Evolutionary conservation across 2,113 vertebrate species (phyloP).

Genomic region (Corythornis cristatus): DNA sequence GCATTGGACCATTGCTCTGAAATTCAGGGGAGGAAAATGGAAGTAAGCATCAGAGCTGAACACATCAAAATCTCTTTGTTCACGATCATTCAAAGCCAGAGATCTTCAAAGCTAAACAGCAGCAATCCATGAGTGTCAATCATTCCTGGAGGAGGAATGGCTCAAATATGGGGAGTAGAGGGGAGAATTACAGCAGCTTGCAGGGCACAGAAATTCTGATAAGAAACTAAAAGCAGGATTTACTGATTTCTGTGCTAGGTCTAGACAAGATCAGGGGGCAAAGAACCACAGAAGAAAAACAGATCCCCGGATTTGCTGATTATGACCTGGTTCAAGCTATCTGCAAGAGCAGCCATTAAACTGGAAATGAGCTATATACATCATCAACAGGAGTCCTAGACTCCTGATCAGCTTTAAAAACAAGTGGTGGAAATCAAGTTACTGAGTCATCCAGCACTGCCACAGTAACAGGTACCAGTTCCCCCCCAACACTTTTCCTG

Average conservation of each 20-base stretch:
- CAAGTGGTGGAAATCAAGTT: background rate
- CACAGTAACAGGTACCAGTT: background rate
- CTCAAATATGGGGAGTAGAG: background rate
- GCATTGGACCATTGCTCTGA: background rate
- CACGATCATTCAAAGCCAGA: background rate
- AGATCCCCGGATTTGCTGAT: background rate
- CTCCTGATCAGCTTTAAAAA: background rate
- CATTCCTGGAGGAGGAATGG: background rate
- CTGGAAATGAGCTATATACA: background rate
- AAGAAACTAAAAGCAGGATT: background rate
- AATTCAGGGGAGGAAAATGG: background rate
- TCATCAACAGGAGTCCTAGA: background rate
- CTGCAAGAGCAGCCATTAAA: background rate
- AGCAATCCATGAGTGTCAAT: background rate
- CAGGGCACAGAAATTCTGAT: background rate
- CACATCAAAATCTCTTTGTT: background rate
- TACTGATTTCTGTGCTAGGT: background rate
- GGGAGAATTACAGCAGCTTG: background rate
- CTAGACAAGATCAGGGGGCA: background rate
- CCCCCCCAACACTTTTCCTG: background rate
- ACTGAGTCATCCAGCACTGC: background rate
- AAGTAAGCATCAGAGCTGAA: conserved; percentile 6
- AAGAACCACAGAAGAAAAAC: background rate
- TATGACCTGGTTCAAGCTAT: background rate
- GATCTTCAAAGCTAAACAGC: background rate